A percentile compares a stretch with the other conserved stretches of the same genome.
Evolutionary conservation across 2,888 invertebrate genomes (phyloP).

Genomic region (Erebia epiphron): DNA sequence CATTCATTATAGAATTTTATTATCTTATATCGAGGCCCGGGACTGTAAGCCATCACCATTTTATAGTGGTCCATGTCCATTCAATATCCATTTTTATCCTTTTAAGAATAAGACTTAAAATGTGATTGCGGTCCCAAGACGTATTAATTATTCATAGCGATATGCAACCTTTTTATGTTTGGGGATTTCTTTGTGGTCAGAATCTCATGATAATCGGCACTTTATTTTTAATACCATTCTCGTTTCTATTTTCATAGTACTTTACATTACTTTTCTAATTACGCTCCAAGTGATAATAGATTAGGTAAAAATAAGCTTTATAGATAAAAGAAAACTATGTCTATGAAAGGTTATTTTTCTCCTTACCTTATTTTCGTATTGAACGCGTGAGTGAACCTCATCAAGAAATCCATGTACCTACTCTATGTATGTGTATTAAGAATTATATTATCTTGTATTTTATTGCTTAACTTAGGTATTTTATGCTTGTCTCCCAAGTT

Average conservation of each 20-base stretch:
- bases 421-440: constrained; percentile 10
- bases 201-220: constrained; percentile 47
- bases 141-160: constrained; percentile 66
- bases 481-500: neutral
- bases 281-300: constrained; percentile 12
- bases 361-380: neutral
- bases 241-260: constrained; percentile 10
- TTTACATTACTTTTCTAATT: constrained; percentile 8
- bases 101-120: constrained; percentile 56
- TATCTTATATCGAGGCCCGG: constrained; percentile 70
- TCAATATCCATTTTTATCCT: constrained; percentile 56
- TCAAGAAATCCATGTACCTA: constrained; percentile 16
- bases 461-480: neutral
- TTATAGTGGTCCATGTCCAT: constrained; percentile 40
- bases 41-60: constrained; percentile 61
- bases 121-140: constrained; percentile 39
- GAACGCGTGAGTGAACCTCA: constrained; percentile 20
- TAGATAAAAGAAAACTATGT: neutral
- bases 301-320: neutral
- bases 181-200: constrained; percentile 69
- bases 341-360: constrained; percentile 13
- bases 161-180: constrained; percentile 62
- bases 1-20: constrained; percentile 77
- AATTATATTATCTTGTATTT: constrained; percentile 16
- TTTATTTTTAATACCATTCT: constrained; percentile 35